Evolutionary conservation across 2,797 vertebrate genomes (phyloP), one percentile per base, ranked within the genome.

Genomic region (Xenopus petersii): DNA sequence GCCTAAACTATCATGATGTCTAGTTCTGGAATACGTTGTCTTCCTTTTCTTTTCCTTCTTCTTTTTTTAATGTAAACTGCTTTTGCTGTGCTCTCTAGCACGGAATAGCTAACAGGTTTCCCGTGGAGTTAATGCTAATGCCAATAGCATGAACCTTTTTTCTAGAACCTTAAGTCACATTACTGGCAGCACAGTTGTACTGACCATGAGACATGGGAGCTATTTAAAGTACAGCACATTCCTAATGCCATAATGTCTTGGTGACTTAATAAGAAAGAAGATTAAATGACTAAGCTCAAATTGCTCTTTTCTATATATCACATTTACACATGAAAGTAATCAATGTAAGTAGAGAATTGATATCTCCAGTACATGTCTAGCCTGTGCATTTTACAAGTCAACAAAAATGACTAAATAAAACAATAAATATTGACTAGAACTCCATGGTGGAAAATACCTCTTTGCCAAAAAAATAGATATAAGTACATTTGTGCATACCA

Each of bases 91-190:
- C 49, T 17, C 70, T 24, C 1, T 58, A 5, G 33, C 47, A 64
- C 49, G 55, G 68, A 70, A 61, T 69, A 33, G 74, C 33, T 64
- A 17, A 64, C 49, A 78, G 73, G 48, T 12, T 84, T 84, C 84
- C 82, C 80, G 60, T 81, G 71, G 68, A 75, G 75, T 17, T 84
- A 82, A 82, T 83, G 69, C 71, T 69, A 65, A 42, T 2, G 11
- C 75, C 80, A 83, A 79, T 80, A 79, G 73, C 74, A 0, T 0
- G 69, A 80, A 69, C 70, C 68, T 81, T 79, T 79, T 74, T 79
- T 63, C 61, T 63, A 24, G 30, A 63, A 33, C 13, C 61, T 12
- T 33, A 63, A 33, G 61, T 63, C 61, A 33, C 61, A 63, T 63
- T 33, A 63, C 30, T 42, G 26, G 30, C 61, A 33, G 11, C 76